Percentiles rank a stretch among this genome's conserved stretches.
phyloP scores from a whole-genome alignment of 2,888 invertebrate genomes.

The Vanessa cardui region DNA sequence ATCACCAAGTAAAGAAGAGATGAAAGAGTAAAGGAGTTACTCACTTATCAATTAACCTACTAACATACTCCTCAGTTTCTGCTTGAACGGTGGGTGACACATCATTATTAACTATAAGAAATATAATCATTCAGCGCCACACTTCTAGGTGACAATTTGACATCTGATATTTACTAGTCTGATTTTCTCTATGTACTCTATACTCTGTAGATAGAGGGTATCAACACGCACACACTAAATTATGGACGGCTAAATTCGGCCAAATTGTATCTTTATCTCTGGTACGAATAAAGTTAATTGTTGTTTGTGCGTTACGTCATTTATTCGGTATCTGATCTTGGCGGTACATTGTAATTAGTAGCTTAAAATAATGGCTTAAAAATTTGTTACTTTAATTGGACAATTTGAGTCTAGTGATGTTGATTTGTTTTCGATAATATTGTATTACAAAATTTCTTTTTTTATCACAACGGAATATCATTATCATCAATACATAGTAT shows the following conservation, averaged over 20 bases:
- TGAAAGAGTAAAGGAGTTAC: no score
- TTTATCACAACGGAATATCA: no score
- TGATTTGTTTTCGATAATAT: background rate
- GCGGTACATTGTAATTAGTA: background rate
- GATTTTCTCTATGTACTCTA: background rate
- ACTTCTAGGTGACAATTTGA: no score
- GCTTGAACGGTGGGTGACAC: no score
- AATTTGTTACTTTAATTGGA: background rate
- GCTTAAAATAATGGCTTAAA: constrained; percentile 1
- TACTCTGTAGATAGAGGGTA: constrained; percentile 15
- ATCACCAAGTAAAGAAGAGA: no score
- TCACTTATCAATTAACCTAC: no score
- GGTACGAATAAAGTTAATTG: constrained; percentile 1
- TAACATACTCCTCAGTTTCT: no score
- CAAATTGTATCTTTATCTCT: constrained; percentile 1
- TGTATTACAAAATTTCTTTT: background rate
- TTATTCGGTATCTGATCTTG: background rate
- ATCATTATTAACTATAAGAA: no score
- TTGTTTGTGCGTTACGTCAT: background rate
- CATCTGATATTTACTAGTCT: background rate
- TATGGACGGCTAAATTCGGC: constrained; percentile 2
- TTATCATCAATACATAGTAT: no score
- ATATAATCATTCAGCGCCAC: no score
- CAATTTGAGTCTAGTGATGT: background rate
- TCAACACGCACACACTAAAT: constrained; percentile 29